Base-by-base conservation (phyloP, 2,113 vertebrate species). In the Ceyx margarethae region DNA sequence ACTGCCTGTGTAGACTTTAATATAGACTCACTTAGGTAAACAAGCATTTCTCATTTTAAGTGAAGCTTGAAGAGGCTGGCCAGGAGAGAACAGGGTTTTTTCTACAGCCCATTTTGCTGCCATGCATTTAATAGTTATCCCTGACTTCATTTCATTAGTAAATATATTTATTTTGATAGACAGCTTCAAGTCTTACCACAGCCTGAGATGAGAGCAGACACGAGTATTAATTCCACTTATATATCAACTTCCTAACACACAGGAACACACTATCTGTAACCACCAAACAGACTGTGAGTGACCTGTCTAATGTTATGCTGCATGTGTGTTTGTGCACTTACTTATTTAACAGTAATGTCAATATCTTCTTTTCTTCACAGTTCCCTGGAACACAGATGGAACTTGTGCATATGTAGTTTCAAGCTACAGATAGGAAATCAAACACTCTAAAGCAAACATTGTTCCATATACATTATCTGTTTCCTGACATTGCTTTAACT, bases 261-360 rank as follows among this genome's bases (percentile, higher is more conserved):
- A 51, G 18, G 8, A 68, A 51, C 13, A 37, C 2, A 2, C 0
- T 2, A n/a, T 54, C 26, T 22, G 11, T n/a, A 67, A 40, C 17
- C 25, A 43, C 37, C 73, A 87, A 89, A 46, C 16, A 72, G 37
- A 42, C 54, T 85, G 9, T 29, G 40, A 85, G 20, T 69, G 60
- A 62, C 68, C 60, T 7, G 60, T 37, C 13, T 37, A 66, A 5
- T 73, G 26, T 54, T 58, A 50, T 31, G 17, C 35, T 83, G 17
- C 58, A 31, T 54, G 6, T 22, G 5, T 29, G 12, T 31, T 71
- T 74, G 10, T 48, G 8, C 64, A n/a, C 80, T 87, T 54, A 50
- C 9, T 69, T 84, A 69, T 37, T 85, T 69, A 56, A 76, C 31
- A 51, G 26, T 68, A 67, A 48, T 15, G 2, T 71, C 22, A 61